Evolutionary conservation across 2,113 vertebrate genomes (phyloP), one percentile per base, ranked within the genome.

Genomic region (Semicossyphus pulcher): DNA sequence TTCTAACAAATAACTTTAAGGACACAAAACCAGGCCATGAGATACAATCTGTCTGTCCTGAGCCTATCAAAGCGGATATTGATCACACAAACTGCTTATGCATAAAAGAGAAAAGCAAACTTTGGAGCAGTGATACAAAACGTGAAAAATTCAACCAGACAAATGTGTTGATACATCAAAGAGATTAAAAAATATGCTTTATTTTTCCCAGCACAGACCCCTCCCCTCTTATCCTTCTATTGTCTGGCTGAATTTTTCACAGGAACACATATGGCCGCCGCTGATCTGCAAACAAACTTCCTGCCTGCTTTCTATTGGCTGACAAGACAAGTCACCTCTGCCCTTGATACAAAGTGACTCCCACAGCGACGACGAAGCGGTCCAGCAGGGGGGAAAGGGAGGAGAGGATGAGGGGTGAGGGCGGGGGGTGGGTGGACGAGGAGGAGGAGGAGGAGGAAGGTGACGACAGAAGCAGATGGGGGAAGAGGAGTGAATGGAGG

Each of bases 211-310:
- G 34, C 58, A 65, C 15, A 57, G n/a, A 29, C 59, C 60, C 78
- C 45, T 1, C 64, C 41, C 61, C 60, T 21, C 59, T 71, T 59
- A 73, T 76, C 74, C 63, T 76, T 14, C 80, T 53, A 85, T 90
- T 88, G 89, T 92, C 92, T 92, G 91, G 92, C 76, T 92, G 89
- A 92, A 92, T 88, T 83, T 86, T 89, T 85, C 75, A 85, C 76
- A 80, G 67, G 86, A 82, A 80, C 80, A 83, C 77, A 61, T 37
- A 72, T 4, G 3, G 66, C 51, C 87, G 77, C 64, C 58, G 52
- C 76, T 59, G 73, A 72, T 77, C 74, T 72, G 78, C 78, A 64
- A 81, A 84, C 72, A 84, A 78, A 88, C 74, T 77, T 81, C 84
- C 86, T 80, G 64, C 66, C 10, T 14, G 52, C 69, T 84, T 88